phyloP scores from a whole-genome alignment of 92 coral and sea anemone genomes.

The Siderastrea siderea region DNA sequence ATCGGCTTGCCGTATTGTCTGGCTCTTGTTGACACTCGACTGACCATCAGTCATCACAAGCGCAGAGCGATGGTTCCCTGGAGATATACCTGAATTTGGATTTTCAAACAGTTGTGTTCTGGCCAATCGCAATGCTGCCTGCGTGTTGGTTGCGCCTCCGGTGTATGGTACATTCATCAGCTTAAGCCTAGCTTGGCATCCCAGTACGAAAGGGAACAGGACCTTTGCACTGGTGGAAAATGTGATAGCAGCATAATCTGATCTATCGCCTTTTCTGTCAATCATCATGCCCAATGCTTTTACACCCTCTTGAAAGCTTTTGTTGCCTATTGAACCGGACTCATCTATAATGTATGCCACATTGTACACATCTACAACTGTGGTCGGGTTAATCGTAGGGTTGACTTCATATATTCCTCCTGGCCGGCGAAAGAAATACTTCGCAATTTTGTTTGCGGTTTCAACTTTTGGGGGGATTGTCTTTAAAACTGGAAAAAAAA shows the following conservation, averaged over 20 bases:
- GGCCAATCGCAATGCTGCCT: conserved; percentile 75
- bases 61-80: conserved; percentile 58
- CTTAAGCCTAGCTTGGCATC: conserved; percentile 49
- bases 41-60: conserved; percentile 82
- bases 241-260: conserved; percentile 70
- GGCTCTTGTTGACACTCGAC: conserved; percentile 64
- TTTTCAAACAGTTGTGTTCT: conserved; percentile 44
- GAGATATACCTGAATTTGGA: conserved; percentile 47
- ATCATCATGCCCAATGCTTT: conserved; percentile 54
- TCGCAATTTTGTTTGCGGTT: conserved; percentile 13
- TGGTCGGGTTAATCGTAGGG: not conserved
- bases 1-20: conserved; percentile 70
- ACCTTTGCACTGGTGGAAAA: conserved; percentile 70
- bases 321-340: conserved; percentile 74
- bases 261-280: conserved; percentile 47
- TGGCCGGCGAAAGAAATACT: not conserved
- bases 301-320: conserved; percentile 57
- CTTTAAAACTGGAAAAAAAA: conserved; percentile 8
- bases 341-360: conserved; percentile 74
- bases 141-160: conserved; percentile 86
- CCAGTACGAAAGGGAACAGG: conserved; percentile 54
- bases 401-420: not conserved
- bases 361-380: conserved; percentile 10
- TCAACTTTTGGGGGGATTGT: conserved; percentile 1
- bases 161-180: conserved; percentile 61